Percentiles rank a stretch among this genome's conserved stretches.
phyloP scores from a whole-genome alignment of 2,797 vertebrate genomes.

The Falco concolor region DNA sequence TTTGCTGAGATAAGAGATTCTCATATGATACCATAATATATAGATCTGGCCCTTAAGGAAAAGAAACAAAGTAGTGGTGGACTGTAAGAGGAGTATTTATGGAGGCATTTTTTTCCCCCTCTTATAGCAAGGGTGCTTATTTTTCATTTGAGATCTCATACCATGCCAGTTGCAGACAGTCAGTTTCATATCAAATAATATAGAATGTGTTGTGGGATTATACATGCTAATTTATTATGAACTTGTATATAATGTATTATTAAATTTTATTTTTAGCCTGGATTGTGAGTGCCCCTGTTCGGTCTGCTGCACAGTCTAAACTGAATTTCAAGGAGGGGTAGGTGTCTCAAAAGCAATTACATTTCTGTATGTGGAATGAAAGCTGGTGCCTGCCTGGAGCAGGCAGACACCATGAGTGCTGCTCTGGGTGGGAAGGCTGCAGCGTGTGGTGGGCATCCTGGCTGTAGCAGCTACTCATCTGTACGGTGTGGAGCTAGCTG shows the following conservation, averaged over 20 bases:
- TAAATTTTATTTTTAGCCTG: constrained; percentile 21
- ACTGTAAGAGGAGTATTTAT: background rate
- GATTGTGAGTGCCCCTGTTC: background rate
- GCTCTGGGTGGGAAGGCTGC: background rate
- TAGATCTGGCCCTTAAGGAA: background rate
- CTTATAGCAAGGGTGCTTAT: background rate
- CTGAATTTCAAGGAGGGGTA: background rate
- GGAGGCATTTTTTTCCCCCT: background rate
- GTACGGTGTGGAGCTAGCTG: background rate
- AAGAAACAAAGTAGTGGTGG: background rate
- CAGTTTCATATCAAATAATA: constrained; percentile 7
- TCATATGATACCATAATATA: background rate
- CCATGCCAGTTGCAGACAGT: background rate
- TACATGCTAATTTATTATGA: constrained; percentile 37
- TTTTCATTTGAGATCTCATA: background rate
- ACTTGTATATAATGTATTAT: background rate
- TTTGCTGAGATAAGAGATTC: background rate
- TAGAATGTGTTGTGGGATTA: background rate
- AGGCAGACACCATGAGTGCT: background rate
- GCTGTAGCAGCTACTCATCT: fast-evolving
- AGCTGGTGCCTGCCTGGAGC: background rate
- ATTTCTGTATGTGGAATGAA: background rate
- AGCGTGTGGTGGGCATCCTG: background rate
- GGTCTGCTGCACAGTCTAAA: background rate
- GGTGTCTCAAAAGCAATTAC: background rate